Conservation (phyloP, 2,888 invertebrate genomes). For the Caenorhabditis doughertyi region DNA sequence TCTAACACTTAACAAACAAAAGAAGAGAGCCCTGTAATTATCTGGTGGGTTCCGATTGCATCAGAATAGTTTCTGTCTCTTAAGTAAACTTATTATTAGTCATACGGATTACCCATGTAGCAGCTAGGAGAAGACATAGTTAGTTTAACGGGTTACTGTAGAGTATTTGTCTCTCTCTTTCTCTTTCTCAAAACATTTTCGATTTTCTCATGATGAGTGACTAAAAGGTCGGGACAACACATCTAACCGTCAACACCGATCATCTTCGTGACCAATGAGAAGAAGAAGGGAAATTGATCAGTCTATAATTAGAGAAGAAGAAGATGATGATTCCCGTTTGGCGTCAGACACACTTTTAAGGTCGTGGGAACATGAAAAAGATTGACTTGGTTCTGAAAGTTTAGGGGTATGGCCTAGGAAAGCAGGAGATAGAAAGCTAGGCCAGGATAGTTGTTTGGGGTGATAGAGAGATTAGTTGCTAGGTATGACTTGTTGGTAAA, state of each 20-base stretch:
- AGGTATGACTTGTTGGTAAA: too few relatives aligned
- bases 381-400: too few relatives aligned
- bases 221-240: neutral
- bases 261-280: slow-evolving; percentile 22
- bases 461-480: too few relatives aligned
- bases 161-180: neutral
- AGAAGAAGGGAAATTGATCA: slow-evolving; percentile 1
- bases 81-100: slow-evolving; percentile 55
- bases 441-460: too few relatives aligned
- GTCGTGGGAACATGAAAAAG: slow-evolving; percentile 55
- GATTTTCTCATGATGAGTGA: slow-evolving; percentile 38
- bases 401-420: neutral
- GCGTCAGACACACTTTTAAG: slow-evolving; percentile 34
- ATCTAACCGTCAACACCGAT: slow-evolving; percentile 39
- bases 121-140: too few relatives aligned
- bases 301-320: slow-evolving; percentile 38
- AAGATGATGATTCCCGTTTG: slow-evolving; percentile 4
- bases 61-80: neutral
- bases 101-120: slow-evolving; percentile 21
- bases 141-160: slow-evolving; percentile 29
- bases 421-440: too few relatives aligned
- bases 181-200: slow-evolving; percentile 32
- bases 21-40: slow-evolving; percentile 58
- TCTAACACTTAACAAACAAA: slow-evolving; percentile 11
- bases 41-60: slow-evolving; percentile 32